phyloP scores from a whole-genome alignment of 1,140 invertebrate species.

The Andricus grossulariae region DNA sequence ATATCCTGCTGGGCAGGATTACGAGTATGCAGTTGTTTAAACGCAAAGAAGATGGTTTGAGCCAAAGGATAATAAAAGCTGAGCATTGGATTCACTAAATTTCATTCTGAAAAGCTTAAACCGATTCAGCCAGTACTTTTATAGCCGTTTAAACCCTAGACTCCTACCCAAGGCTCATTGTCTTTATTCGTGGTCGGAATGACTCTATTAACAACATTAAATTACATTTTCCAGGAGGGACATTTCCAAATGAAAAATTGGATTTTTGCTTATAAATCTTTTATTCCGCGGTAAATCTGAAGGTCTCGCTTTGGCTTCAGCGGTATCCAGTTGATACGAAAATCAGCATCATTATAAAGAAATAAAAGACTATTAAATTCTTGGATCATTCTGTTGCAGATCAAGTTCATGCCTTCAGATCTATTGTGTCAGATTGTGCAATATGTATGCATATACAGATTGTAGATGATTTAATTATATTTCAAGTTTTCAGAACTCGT shows the following conservation, averaged over 20 bases:
- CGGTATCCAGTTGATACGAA: no score
- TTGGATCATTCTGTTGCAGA: no score
- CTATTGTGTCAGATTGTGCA: no score
- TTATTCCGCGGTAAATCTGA: neutral
- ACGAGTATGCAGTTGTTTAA: conserved; percentile 25
- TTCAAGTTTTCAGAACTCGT: no score
- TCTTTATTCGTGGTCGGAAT: conserved; percentile 22
- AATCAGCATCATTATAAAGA: no score
- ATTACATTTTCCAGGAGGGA: neutral
- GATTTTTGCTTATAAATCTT: neutral
- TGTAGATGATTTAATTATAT: no score
- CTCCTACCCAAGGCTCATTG: neutral
- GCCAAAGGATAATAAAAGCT: conserved; percentile 39
- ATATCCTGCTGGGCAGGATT: neutral
- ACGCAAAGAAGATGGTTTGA: conserved; percentile 41
- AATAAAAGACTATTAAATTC: no score
- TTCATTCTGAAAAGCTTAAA: conserved; percentile 45
- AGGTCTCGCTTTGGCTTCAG: neutral
- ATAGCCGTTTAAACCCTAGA: conserved; percentile 43
- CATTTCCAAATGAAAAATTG: neutral
- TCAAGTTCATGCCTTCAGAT: no score
- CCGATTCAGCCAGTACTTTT: conserved; percentile 42
- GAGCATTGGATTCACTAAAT: conserved; percentile 42
- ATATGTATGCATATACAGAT: no score
- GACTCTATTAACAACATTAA: conserved; percentile 31